Conservation (phyloP, 2,113 vertebrate genomes). For the Crotalus helleri region DNA sequence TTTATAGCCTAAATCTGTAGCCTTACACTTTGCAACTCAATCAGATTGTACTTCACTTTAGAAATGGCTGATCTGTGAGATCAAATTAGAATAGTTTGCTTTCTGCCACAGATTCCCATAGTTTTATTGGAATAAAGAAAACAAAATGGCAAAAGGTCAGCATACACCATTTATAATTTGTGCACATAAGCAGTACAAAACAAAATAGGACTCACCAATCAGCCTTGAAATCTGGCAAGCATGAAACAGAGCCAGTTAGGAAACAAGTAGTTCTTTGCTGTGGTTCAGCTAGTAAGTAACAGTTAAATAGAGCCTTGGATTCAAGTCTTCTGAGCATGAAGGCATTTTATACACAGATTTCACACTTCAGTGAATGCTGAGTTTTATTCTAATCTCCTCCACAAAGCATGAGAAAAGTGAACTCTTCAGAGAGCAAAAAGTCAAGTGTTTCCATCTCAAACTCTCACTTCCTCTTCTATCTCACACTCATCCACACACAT, state of each 20-base stretch:
- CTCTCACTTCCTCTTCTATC: constrained; percentile 25
- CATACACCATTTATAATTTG: background rate
- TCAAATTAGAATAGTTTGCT: constrained; percentile 3
- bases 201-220: background rate
- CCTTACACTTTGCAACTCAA: background rate
- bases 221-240: background rate
- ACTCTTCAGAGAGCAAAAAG: constrained; percentile 20
- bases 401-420: constrained; percentile 21
- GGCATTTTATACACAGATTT: background rate
- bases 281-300: background rate
- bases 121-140: background rate
- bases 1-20: background rate
- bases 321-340: constrained; percentile 1
- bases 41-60: constrained; percentile 5
- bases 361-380: background rate
- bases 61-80: constrained; percentile 5
- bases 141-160: constrained; percentile 3
- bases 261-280: background rate
- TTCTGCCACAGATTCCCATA: background rate
- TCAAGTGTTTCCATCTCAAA: constrained; percentile 25
- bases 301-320: constrained; percentile 1
- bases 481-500: constrained; percentile 25
- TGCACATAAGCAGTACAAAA: background rate
- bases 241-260: background rate
- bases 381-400: background rate